These are phyloP conservation scores for Egretta garzetta DNA, from an alignment of 2,113 vertebrate genomes.

Conservation along the genomic window DNA sequence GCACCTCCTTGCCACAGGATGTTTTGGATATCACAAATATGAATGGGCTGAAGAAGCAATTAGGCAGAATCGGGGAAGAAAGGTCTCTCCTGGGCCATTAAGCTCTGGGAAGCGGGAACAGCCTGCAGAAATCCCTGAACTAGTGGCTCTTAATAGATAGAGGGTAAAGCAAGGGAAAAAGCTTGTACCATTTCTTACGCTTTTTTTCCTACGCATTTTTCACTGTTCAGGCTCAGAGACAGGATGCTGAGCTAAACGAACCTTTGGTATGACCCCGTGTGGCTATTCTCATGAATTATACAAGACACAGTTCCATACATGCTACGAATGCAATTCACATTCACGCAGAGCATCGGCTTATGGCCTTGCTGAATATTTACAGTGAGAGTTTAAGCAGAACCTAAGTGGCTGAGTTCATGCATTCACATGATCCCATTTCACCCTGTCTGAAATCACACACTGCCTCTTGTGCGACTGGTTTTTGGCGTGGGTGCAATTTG, in stretches of 20 bases:
- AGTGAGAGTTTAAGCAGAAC: background rate
- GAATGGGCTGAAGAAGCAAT: conserved; percentile 8
- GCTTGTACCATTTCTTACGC: background rate
- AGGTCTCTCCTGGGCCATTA: background rate
- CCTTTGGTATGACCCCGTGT: conserved; percentile 2
- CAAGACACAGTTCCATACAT: background rate
- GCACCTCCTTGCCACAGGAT: background rate
- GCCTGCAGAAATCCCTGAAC: background rate
- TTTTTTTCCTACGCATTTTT: background rate
- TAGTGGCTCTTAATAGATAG: background rate
- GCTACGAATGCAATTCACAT: background rate
- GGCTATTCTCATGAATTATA: conserved; percentile 50
- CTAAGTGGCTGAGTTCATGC: background rate
- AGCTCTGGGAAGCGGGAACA: background rate
- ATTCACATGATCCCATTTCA: background rate
- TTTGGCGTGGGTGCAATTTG: conserved; percentile 12
- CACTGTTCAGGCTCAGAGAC: background rate
- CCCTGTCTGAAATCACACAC: background rate
- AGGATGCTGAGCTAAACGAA: background rate
- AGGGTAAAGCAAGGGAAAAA: background rate
- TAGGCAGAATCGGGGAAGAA: background rate
- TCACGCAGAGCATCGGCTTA: background rate
- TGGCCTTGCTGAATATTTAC: background rate
- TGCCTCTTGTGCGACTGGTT: background rate
- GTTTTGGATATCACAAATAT: background rate